phyloP scores from a whole-genome alignment of 2,797 vertebrate genomes.

The Vespertilio murinus region DNA sequence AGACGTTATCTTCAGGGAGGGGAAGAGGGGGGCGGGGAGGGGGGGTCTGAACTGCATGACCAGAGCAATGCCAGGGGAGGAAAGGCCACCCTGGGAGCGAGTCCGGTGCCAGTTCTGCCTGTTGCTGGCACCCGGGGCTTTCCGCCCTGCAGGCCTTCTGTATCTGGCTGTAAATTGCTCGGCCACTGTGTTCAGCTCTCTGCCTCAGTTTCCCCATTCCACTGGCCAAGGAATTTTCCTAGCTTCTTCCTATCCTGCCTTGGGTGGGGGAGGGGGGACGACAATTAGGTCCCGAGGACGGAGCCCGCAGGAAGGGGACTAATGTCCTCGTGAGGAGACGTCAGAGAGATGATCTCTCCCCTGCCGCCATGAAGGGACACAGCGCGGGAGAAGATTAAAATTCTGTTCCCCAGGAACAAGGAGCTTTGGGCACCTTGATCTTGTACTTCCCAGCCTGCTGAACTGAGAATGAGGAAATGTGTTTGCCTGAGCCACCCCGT shows the following conservation, averaged over 20 bases:
- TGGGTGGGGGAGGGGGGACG: fast-evolving
- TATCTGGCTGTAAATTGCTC: not conserved
- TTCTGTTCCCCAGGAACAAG: not conserved
- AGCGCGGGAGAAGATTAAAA: not conserved
- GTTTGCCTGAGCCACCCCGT: not conserved
- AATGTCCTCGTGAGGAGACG: not conserved
- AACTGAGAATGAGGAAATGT: not conserved
- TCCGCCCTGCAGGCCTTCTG: not conserved
- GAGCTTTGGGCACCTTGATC: not conserved
- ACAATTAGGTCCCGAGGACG: not conserved
- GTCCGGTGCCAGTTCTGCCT: not conserved
- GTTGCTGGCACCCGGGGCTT: not conserved
- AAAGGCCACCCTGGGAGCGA: not conserved
- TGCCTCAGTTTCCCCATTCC: not conserved
- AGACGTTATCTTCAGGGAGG: not conserved
- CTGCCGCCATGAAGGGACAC: not conserved
- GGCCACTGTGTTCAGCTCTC: not conserved
- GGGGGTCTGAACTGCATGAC: not conserved
- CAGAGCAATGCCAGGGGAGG: not conserved
- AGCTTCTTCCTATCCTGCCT: not conserved
- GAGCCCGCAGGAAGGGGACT: not conserved
- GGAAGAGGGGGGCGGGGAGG: not conserved
- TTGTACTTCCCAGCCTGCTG: not conserved
- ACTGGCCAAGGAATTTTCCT: not conserved
- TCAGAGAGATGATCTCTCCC: not conserved